Evolutionary conservation across 2,888 invertebrate species (phyloP).

Genomic region (Lysandra coridon): DNA sequence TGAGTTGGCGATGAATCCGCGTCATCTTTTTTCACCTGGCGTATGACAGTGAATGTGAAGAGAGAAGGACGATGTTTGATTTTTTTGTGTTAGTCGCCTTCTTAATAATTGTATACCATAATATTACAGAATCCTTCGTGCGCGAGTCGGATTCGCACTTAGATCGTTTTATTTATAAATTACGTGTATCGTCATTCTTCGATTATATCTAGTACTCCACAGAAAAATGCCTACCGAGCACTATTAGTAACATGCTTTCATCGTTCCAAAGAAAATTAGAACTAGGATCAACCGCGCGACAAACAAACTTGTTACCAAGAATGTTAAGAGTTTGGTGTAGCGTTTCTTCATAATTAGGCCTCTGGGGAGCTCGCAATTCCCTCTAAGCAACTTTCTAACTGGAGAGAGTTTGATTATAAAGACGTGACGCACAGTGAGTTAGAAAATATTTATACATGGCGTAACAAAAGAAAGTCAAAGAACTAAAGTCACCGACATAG

Average conservation of each 20-base stretch:
- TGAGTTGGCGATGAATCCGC: too few species aligned
- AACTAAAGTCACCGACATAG: too few species aligned
- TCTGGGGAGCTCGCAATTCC: neutral
- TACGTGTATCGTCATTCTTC: too few species aligned
- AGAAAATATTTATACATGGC: neutral
- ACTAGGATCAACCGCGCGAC: neutral
- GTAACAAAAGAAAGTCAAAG: neutral
- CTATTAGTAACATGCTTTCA: neutral
- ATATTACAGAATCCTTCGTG: too few species aligned
- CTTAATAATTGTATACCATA: too few species aligned
- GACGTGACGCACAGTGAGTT: neutral
- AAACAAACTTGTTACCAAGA: slow-evolving; percentile 2
- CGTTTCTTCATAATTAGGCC: slow-evolving; percentile 8
- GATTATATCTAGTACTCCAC: too few species aligned
- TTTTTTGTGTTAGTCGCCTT: too few species aligned
- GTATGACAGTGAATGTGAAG: too few species aligned
- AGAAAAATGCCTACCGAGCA: neutral
- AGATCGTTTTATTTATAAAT: too few species aligned
- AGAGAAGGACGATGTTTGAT: too few species aligned
- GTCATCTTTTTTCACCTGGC: too few species aligned
- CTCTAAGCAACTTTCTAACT: neutral
- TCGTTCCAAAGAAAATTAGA: neutral
- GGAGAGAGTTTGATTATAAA: neutral
- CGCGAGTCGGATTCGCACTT: too few species aligned
- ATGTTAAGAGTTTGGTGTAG: slow-evolving; percentile 7